Base-by-base conservation (phyloP, 2,888 invertebrate genomes). In the Volucella inanis region DNA sequence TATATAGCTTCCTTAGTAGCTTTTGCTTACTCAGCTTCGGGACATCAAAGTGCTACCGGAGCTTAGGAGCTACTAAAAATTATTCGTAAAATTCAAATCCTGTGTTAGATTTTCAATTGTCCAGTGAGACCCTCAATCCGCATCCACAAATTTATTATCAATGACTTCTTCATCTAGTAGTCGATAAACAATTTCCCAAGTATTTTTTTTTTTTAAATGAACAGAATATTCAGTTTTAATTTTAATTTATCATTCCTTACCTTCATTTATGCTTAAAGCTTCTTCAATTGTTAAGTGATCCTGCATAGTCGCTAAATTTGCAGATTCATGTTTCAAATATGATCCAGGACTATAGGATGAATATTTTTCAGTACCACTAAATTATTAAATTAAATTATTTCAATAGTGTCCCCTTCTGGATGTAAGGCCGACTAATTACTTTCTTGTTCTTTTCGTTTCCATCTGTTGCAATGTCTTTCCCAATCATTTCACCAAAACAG, bases 1-100 rank as follows among this genome's bases (percentile, higher is more conserved):
- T n/a, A 77, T 39, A 85, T 11, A 3, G 85, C 86, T 41, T 87
- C 87, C 57, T 81, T 88, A 8, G 70, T 41, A n/a, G 86, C 84
- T 14, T 85, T 82, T 1, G 83, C 65, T 18, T 88, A 87, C 31
- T 87, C 87, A 2, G 88, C 70, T 39, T 88, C 87, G 3, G 87
- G 85, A 39, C 84, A 87, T 2, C 81, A 87, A 14, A 87, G 61
- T 8, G 87, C 65, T 2, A 87, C 78, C 1, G 82, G 87, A 12
- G 71, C 67, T 65, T 87, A 6, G 77, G 79, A 9, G 75, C 57
- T 14, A 76, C 83, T 4, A 64, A 55, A 22, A 87, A 38, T 41
- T 2, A 22, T 3, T 22, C 18, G 76, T 74, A n/a, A 88, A 88
- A 8, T 22, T 77, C 80, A 14, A 72, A 88, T 12, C 87, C 88